Base-by-base conservation (phyloP, 2,888 invertebrate species). In the Spicauda simplicius region DNA sequence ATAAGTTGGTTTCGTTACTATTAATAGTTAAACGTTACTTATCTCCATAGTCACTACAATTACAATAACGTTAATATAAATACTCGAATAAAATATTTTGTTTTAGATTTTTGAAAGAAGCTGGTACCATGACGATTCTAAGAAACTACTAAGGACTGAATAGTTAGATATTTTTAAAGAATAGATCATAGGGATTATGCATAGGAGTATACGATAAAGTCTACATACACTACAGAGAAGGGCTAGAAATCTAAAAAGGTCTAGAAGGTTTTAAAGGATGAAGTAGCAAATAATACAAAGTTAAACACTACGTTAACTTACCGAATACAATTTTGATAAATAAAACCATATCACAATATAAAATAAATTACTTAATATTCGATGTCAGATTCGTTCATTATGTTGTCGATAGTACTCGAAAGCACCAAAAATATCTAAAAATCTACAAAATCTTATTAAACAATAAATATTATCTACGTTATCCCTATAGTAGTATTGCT, bases 21-120 rank as follows among this genome's bases (percentile, higher is more conserved):
- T 78, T 80, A 82, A 74, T 71, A 69, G 68, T 72, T 76, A 71
- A 74, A 70, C 79, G 77, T 72, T 74, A 74, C 75, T 83, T 85
- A 85, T 71, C 73, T 79, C 74, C 84, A 85, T 78, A 83, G 78
- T 76, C 70, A 78, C 88, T 88, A 90, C 86, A 86, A 86, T 84
- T 84, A 85, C 77, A 82, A 84, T 90, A 90, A 87, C 87, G 83
- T 85, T 89, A 88, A 82, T 91, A 91, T 91, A 90, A 87, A 91
- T 89, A 88, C 91, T 88, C 82, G 88, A 90, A 89, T 91, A 91
- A 90, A 90, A 91, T 90, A 88, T 90, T 82, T 88, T 80, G 82
- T 85, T 83, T 85, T 78, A 81, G 74, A 77, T 79, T 77, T 80
- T 79, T 25, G 2, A 80, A 78, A 77, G 58, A 90, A 91, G 88